These are phyloP conservation scores for Pseudorasbora parva DNA, from an alignment of 2,113 vertebrate species.

Conservation along the genomic window DNA sequence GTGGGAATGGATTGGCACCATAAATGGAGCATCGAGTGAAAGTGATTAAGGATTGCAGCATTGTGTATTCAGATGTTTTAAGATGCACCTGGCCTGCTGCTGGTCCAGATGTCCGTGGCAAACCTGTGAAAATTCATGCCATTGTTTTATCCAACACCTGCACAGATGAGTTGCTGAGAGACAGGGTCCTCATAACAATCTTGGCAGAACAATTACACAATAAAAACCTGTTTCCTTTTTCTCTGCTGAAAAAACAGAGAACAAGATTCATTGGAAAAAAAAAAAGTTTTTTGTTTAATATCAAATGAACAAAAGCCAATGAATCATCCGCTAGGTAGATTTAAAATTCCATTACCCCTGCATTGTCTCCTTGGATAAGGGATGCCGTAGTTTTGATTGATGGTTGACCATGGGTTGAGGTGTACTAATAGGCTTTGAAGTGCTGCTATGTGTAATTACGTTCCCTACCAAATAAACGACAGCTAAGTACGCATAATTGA, in stretches of 20 bases:
- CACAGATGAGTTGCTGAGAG: conserved; percentile 32
- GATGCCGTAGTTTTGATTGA: conserved; percentile 30
- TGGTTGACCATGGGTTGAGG: conserved; percentile 43
- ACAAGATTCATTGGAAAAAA: neutral
- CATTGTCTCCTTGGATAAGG: conserved; percentile 13
- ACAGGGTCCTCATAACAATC: conserved; percentile 4
- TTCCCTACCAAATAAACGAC: conserved; percentile 52
- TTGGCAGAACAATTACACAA: conserved; percentile 15
- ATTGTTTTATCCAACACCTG: conserved; percentile 44
- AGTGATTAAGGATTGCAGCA: conserved; percentile 23
- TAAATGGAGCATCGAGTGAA: conserved; percentile 27
- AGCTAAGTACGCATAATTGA: conserved; percentile 55
- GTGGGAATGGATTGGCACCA: conserved; percentile 29
- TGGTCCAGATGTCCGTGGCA: conserved; percentile 19
- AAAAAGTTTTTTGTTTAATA: neutral
- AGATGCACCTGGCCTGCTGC: conserved; percentile 33
- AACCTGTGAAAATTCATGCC: conserved; percentile 26
- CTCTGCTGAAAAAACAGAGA: neutral
- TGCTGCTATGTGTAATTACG: conserved; percentile 49
- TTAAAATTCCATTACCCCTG: conserved; percentile 32
- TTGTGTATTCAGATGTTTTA: conserved; percentile 37
- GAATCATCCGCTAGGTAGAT: conserved; percentile 5
- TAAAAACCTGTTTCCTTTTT: conserved; percentile 12
- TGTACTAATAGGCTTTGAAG: conserved; percentile 47
- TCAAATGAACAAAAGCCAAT: conserved; percentile 10